These are phyloP conservation scores for Ceyx erithaca DNA, from an alignment of 2,797 vertebrate genomes.

Conservation along the genomic window DNA sequence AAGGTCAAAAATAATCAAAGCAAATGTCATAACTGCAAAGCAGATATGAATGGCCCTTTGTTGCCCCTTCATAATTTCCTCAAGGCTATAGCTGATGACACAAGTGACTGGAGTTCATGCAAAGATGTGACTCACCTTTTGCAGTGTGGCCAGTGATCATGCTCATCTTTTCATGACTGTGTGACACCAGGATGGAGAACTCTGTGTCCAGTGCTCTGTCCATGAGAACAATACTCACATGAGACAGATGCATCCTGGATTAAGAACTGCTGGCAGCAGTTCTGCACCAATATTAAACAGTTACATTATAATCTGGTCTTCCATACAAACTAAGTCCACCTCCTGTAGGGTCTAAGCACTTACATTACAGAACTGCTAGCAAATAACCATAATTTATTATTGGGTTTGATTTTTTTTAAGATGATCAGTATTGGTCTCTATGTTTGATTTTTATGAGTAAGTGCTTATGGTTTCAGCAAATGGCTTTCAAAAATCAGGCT, in stretches of 20 bases:
- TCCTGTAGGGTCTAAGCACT: background rate
- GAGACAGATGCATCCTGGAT: background rate
- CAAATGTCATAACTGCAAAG: background rate
- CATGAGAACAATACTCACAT: background rate
- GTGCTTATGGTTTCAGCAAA: background rate
- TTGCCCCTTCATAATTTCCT: background rate
- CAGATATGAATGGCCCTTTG: background rate
- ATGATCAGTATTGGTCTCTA: background rate
- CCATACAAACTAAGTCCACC: background rate
- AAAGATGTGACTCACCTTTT: conserved; percentile 11
- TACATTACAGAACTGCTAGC: background rate
- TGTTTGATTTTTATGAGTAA: background rate
- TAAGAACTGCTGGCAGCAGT: background rate
- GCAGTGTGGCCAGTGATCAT: background rate
- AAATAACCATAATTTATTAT: background rate
- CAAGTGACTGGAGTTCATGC: background rate
- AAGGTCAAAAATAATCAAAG: background rate
- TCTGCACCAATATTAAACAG: background rate
- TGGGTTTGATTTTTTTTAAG: background rate
- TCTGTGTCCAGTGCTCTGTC: background rate
- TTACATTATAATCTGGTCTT: background rate
- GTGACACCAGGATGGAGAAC: background rate
- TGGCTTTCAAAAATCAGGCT: background rate
- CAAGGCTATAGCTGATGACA: background rate
- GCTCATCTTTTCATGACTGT: background rate